These are phyloP conservation scores for Thermophis baileyi DNA, from an alignment of 2,113 vertebrate species.

Conservation along the genomic window DNA sequence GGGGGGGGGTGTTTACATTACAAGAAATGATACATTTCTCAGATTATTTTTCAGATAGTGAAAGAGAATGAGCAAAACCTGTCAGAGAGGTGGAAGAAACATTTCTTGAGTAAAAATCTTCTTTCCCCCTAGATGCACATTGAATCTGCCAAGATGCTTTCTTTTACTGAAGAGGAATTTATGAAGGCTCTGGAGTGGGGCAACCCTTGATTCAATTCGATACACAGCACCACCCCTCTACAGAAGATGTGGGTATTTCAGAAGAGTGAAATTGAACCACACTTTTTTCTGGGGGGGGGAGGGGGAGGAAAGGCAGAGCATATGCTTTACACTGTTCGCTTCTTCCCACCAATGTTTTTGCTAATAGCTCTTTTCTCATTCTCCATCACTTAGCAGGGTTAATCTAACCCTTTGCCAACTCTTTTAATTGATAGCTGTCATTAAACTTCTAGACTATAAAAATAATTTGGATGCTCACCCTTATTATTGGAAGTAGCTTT, in stretches of 20 bases:
- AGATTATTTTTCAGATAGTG: neutral
- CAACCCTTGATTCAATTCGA: constrained; percentile 58
- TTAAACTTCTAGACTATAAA: neutral
- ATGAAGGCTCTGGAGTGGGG: constrained; percentile 92
- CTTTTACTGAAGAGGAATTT: constrained; percentile 95
- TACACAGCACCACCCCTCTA: neutral
- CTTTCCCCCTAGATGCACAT: constrained; percentile 84
- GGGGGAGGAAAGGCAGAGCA: neutral
- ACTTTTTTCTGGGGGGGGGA: neutral
- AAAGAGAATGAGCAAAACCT: neutral
- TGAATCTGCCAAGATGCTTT: constrained; percentile 93
- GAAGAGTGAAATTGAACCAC: neutral
- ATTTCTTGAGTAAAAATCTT: neutral
- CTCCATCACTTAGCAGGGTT: neutral
- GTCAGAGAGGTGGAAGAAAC: neutral
- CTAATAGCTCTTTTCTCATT: neutral
- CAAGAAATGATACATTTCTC: neutral
- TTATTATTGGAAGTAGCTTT: neutral
- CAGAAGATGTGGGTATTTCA: neutral
- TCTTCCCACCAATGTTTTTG: neutral
- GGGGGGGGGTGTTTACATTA: neutral
- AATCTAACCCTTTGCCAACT: neutral
- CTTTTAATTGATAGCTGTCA: neutral
- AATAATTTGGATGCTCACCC: neutral
- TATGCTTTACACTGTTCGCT: neutral